Evolutionary conservation across 2,797 vertebrate species (phyloP).

Genomic region (Eutrigla gurnardus): DNA sequence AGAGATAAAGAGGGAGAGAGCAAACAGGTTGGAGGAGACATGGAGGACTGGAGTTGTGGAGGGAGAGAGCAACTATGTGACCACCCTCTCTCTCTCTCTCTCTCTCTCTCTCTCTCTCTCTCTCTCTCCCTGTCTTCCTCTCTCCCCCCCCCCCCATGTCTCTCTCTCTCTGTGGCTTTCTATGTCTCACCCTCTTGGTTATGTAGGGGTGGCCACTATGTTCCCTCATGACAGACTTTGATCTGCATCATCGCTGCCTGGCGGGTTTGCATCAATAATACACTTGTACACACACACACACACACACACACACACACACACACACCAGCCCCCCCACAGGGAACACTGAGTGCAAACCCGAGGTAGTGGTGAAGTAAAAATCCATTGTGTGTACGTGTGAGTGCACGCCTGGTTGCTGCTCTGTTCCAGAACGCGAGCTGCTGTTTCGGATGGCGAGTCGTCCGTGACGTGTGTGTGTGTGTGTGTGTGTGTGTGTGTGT

Average conservation of each 20-base stretch:
- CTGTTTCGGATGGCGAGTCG: conserved; percentile 54
- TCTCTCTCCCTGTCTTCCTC: conserved; percentile 13
- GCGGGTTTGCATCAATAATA: conserved; percentile 77
- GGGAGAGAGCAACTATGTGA: conserved; percentile 9
- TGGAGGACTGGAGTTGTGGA: conserved; percentile 29
- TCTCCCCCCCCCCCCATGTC: no score
- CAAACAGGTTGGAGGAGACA: conserved; percentile 44
- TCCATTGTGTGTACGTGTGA: conserved; percentile 52
- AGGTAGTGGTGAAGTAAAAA: conserved; percentile 59
- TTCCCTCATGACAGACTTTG: conserved; percentile 73
- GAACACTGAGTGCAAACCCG: conserved; percentile 60
- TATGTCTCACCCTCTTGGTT: conserved; percentile 10
- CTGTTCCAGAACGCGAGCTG: conserved; percentile 57
- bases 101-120: not conserved
- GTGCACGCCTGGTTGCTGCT: conserved; percentile 54
- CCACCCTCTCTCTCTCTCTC: not conserved
- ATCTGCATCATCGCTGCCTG: conserved; percentile 71
- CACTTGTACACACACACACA: conserved; percentile 51
- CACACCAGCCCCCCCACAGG: conserved; percentile 47
- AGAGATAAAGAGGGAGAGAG: conserved; percentile 1
- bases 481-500: no score
- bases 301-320: conserved; percentile 39
- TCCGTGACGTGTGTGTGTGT: no score
- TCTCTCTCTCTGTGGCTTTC: conserved; percentile 7
- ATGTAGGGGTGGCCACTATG: conserved; percentile 43